Percentiles rank a stretch among this genome's conserved stretches.
phyloP scores from a whole-genome alignment of 2,888 invertebrate species.

The Sesia apiformis region DNA sequence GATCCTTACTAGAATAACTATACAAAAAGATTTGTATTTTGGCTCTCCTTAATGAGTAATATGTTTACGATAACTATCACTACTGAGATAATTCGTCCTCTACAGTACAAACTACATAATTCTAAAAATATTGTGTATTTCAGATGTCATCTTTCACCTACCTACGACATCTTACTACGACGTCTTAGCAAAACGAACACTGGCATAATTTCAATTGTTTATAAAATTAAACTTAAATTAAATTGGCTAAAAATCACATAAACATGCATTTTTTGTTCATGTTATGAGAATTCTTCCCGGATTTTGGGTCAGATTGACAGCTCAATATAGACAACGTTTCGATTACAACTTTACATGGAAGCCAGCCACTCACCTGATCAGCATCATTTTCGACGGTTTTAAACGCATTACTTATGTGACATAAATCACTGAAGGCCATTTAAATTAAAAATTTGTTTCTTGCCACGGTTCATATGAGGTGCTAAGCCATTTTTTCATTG shows the following conservation, averaged over 20 bases:
- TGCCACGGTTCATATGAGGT: conserved; percentile 70
- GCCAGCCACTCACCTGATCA: conserved; percentile 59
- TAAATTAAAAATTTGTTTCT: conserved; percentile 69
- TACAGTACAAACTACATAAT: conserved; percentile 61
- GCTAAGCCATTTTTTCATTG: conserved; percentile 74
- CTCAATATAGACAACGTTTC: conserved; percentile 59
- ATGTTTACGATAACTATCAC: conserved; percentile 25
- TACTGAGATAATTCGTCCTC: conserved; percentile 60
- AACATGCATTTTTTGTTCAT: conserved; percentile 30
- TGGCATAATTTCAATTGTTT: not conserved
- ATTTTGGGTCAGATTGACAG: conserved; percentile 69
- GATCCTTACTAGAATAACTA: conserved; percentile 18
- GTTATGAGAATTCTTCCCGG: conserved; percentile 46
- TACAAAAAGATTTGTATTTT: conserved; percentile 6
- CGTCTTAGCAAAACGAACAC: conserved; percentile 1
- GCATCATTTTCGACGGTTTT: conserved; percentile 70
- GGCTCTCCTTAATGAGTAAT: conserved; percentile 1
- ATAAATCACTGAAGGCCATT: conserved; percentile 75
- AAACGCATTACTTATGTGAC: conserved; percentile 69
- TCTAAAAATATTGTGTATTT: conserved; percentile 70
- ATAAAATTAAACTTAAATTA: not conserved
- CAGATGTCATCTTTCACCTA: conserved; percentile 55
- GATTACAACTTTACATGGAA: conserved; percentile 41
- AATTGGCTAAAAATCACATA: conserved; percentile 1
- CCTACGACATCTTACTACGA: conserved; percentile 11